These are phyloP conservation scores for Aurelia sp. DNA, from an alignment of 30 jellyfish, hydroid and myxozoan species.

Conservation along the genomic window DNA sequence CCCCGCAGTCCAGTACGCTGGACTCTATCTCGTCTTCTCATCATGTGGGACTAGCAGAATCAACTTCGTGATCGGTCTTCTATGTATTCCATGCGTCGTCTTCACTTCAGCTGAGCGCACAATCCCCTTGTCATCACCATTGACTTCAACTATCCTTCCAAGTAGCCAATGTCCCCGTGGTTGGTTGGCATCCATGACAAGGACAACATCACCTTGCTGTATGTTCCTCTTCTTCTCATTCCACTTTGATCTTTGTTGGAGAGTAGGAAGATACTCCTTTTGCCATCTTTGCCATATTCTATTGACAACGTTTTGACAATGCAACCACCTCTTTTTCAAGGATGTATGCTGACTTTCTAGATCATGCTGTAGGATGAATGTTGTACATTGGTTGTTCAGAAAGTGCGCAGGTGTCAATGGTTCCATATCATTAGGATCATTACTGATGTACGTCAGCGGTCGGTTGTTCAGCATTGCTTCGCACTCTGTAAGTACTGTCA, in stretches of 20 bases:
- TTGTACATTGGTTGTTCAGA: background rate
- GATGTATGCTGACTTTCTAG: background rate
- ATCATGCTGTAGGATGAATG: slow-evolving; percentile 29
- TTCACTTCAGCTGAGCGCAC: slow-evolving; percentile 34
- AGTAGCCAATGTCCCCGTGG: slow-evolving; percentile 48
- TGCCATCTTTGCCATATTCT: background rate
- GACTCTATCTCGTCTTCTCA: slow-evolving; percentile 46
- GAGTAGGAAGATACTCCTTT: background rate
- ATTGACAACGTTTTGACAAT: slow-evolving; percentile 14
- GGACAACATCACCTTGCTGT: slow-evolving; percentile 24
- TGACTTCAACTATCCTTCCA: slow-evolving; percentile 31
- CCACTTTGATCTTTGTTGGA: slow-evolving; percentile 46
- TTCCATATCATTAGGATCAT: slow-evolving; percentile 29
- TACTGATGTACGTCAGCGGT: slow-evolving; percentile 31
- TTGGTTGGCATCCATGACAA: slow-evolving; percentile 31
- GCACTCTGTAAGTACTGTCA: slow-evolving; percentile 40
- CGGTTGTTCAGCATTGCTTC: slow-evolving; percentile 44
- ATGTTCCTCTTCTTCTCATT: slow-evolving; percentile 30
- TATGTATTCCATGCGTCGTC: slow-evolving; percentile 7
- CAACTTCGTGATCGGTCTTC: slow-evolving; percentile 36
- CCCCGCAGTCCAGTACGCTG: slow-evolving; percentile 57
- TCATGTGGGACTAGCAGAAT: slow-evolving; percentile 31
- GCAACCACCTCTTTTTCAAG: too few species aligned
- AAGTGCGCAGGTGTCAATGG: slow-evolving; percentile 49
- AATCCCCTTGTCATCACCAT: slow-evolving; percentile 33